These are phyloP conservation scores for Acridotheres tristis DNA, from an alignment of 2,797 vertebrate genomes.

Conservation along the genomic window DNA sequence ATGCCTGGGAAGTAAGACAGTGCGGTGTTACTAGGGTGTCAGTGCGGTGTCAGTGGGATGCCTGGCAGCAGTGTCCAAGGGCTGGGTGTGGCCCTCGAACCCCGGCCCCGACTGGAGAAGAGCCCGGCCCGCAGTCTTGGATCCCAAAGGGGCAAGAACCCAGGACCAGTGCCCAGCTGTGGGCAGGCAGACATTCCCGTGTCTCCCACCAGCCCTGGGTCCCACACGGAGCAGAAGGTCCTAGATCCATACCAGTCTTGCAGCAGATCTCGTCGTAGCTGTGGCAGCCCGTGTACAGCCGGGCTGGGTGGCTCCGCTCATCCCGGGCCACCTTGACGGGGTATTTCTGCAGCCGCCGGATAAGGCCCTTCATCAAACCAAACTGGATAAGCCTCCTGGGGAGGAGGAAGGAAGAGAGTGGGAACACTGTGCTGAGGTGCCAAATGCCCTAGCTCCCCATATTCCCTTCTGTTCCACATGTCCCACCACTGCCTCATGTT, in stretches of 20 bases:
- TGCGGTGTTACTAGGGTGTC: background rate
- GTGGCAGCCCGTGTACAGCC: slow-evolving; percentile 94
- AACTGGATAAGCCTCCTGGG: slow-evolving; percentile 94
- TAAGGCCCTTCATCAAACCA: slow-evolving; percentile 93
- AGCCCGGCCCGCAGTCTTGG: background rate
- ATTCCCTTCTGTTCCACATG: background rate
- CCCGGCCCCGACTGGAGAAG: background rate
- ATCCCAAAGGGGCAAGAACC: background rate
- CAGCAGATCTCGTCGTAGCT: slow-evolving; percentile 99
- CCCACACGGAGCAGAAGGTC: background rate
- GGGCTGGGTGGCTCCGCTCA: slow-evolving; percentile 87
- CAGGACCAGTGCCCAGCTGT: accelerated
- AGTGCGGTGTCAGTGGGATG: accelerated
- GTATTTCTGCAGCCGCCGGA: slow-evolving; percentile 94
- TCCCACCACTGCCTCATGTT: background rate
- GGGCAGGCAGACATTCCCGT: accelerated
- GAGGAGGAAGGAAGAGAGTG: background rate
- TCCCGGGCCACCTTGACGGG: slow-evolving; percentile 90
- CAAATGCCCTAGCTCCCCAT: background rate
- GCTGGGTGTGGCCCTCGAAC: accelerated
- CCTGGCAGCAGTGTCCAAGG: accelerated
- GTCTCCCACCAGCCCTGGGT: accelerated
- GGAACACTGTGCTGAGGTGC: background rate
- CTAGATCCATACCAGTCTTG: slow-evolving; percentile 85
- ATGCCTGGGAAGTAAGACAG: slow-evolving; percentile 80